Base-by-base conservation (phyloP, 1,140 invertebrate species). In the Phthorimaea operculella region DNA sequence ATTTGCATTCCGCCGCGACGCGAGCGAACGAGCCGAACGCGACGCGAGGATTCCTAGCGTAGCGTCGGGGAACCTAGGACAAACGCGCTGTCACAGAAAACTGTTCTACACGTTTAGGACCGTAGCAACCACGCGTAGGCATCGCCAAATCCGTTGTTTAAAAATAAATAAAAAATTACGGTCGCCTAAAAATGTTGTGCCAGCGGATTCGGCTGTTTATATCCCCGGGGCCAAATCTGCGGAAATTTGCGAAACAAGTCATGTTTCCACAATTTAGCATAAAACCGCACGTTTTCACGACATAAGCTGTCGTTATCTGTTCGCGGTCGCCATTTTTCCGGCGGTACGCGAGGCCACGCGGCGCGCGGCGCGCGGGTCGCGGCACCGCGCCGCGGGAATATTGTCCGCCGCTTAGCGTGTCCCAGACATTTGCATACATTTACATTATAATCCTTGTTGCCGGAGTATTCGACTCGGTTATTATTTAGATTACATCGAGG, bases 231-330 rank as follows among this genome's bases (percentile, higher is more conserved):
- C 21, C 21, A 28, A 28, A 28, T 28, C 21, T 28, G 21, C 21
- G 21, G 21, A n/a, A 39, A 66, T 67, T 72, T 64, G 17, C 57
- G 63, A 76, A 73, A 74, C 76, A 72, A 73, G 74, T 76, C 74
- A 76, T 76, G 76, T 74, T 68, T 64, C 70, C 57, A 69, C 74
- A 72, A 74, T 77, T 77, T 77, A 69, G 68, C 68, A 68, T 68
- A 70, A 67, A 74, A 65, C 69, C 68, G 68, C 72, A 70, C 74
- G 74, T 76, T 62, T 62, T 62, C 67, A 56, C 66, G 66, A 70
- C 74, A 59, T 79, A 76, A 79, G 72, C 76, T 72, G 72, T 66
- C 73, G 72, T 72, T 73, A 79, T 76, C 72, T 74, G 70, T 58
- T 60, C 60, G 60, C 62, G 56, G 52, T 60, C 51, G 65, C 62